Conservation (phyloP, 2,797 vertebrate genomes). For the Urophycis tenuis region DNA sequence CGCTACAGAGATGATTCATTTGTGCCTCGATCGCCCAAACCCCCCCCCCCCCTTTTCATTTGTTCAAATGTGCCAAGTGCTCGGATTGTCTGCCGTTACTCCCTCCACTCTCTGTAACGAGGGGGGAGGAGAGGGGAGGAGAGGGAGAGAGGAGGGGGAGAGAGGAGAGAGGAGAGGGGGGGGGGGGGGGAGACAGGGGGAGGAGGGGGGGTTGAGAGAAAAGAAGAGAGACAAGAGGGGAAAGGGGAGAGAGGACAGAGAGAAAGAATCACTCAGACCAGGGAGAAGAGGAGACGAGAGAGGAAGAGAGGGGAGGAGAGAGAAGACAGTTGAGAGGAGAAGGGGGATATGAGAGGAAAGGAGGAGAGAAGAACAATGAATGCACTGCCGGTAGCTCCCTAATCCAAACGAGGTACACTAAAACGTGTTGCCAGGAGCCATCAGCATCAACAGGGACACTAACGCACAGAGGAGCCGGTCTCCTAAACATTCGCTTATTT, state of each 20-base stretch:
- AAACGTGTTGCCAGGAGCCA: conserved; percentile 41
- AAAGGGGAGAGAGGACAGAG: neutral
- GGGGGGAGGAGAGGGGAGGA: neutral
- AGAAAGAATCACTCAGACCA: too few relatives aligned
- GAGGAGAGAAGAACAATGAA: neutral
- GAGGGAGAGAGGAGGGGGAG: conserved; percentile 10
- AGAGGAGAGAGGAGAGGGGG: conserved; percentile 22
- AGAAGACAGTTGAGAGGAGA: too few relatives aligned
- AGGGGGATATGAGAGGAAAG: too few relatives aligned
- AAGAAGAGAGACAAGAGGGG: neutral
- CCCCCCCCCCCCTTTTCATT: conserved; percentile 44
- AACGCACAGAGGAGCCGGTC: conserved; percentile 48
- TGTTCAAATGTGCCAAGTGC: conserved; percentile 33
- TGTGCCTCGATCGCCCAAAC: conserved; percentile 19
- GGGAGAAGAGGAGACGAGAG: conserved; percentile 22
- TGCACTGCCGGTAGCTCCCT: conserved; percentile 38
- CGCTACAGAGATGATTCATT: conserved; percentile 32
- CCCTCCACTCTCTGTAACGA: neutral
- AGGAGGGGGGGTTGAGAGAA: too few relatives aligned
- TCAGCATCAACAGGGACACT: conserved; percentile 33
- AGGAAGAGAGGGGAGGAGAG: neutral
- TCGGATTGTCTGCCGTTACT: conserved; percentile 48
- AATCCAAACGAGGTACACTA: conserved; percentile 55
- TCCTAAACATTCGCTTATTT: conserved; percentile 27
- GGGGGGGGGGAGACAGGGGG: too few relatives aligned